Base-by-base conservation (phyloP, 2,888 invertebrate genomes). In the Zele albiditarsus region DNA sequence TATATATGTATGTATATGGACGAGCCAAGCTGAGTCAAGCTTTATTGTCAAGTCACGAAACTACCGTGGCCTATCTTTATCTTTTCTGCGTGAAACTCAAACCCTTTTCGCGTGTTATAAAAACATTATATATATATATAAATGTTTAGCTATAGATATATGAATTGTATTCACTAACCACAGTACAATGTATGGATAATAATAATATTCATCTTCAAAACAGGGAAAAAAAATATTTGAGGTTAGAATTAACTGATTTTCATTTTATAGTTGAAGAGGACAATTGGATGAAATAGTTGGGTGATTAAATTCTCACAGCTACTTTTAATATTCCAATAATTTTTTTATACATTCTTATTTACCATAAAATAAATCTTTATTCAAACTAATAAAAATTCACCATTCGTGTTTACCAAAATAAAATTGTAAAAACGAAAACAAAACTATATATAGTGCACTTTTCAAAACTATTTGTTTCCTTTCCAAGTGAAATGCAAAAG, bases 21-120 rank as follows among this genome's bases (percentile, higher is more conserved):
- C 62, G 71, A 57, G 38, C n/a, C 53, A 83, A 84, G 84, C 83
- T 86, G 85, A 85, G 84, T 84, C 82, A 85, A 87, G 84, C 84
- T 88, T 87, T 87, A 88, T 88, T 88, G 88, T 89, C 87, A 84
- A 88, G 88, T 87, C 88, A 85, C 88, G 88, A 79, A 83, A 82
- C 79, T 83, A 83, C 82, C 89, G 89, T 89, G 89, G 84, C 85
- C 87, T 88, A 89, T 89, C 89, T 89, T 83, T 83, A 86, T 85
- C 87, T 88, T 77, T 73, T 38, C 63, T 62, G 53, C 28, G 71
- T 71, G 60, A 75, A 46, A 38, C 80, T 76, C 81, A 79, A 77
- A 83, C 83, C 84, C 85, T 83, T 86, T 83, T 82, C 77, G 77
- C 82, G 76, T 77, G 23, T 65, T 66, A 67, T 72, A 71, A 74